A percentile compares a stretch with the other conserved stretches of the same genome.
These are phyloP conservation scores for Lasius fuliginosus DNA, from an alignment of 2,888 invertebrate genomes.

Conservation along the genomic window DNA sequence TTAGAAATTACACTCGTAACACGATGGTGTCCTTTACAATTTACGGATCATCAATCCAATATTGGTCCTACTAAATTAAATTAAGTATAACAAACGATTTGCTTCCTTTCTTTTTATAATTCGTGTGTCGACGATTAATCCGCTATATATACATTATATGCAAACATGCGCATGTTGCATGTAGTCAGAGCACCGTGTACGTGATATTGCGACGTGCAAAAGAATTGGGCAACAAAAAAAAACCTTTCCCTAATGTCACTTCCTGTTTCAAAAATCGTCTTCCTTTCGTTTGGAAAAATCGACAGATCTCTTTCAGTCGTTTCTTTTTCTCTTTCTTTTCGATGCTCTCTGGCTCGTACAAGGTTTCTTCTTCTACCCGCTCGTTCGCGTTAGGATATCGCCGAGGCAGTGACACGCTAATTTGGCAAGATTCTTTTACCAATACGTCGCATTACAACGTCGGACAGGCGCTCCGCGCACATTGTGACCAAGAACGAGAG, in stretches of 20 bases:
- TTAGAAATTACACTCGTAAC: constrained; percentile 83
- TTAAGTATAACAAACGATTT: constrained; percentile 79
- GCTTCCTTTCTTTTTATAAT: constrained; percentile 59
- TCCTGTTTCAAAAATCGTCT: not conserved
- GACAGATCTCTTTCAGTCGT: not conserved
- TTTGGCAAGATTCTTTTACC: constrained; percentile 73
- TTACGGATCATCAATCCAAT: constrained; percentile 74
- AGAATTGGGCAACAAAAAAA: constrained; percentile 37
- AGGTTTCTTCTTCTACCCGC: constrained; percentile 1
- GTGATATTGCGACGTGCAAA: constrained; percentile 65
- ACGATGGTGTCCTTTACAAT: constrained; percentile 77
- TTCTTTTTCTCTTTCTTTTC: not conserved
- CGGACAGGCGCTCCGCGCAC: constrained; percentile 59
- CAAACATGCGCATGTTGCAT: constrained; percentile 65
- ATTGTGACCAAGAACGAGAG: constrained; percentile 75
- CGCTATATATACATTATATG: constrained; percentile 74
- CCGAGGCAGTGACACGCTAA: constrained; percentile 75
- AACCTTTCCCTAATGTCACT: not conserved
- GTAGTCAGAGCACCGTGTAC: constrained; percentile 53
- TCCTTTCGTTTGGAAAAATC: not conserved
- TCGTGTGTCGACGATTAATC: constrained; percentile 68
- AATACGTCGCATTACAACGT: constrained; percentile 67
- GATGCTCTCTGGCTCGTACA: constrained; percentile 11
- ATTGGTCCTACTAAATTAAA: constrained; percentile 81
- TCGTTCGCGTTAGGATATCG: constrained; percentile 41